Percentiles rank a stretch among this genome's conserved stretches.
phyloP scores from a whole-genome alignment of 2,797 vertebrate genomes.

The Chrosomus eos region DNA sequence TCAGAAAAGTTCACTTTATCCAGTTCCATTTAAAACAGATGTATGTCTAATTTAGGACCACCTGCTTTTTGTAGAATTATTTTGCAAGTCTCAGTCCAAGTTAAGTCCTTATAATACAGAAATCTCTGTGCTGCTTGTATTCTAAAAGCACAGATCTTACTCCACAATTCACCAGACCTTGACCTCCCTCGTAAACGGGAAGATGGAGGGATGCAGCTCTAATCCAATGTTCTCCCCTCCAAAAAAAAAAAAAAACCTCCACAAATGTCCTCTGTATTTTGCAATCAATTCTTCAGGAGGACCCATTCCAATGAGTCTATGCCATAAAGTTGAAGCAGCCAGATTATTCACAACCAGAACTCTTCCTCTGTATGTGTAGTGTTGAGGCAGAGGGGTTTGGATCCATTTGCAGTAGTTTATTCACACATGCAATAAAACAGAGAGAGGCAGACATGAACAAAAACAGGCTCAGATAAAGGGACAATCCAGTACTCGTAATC shows the following conservation, averaged over 20 bases:
- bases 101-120: not conserved
- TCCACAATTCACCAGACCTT: not conserved
- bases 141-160: not conserved
- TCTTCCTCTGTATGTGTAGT: conserved; percentile 6
- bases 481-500: too few relatives aligned
- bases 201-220: not conserved
- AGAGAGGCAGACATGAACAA: too few relatives aligned
- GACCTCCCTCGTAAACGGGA: not conserved
- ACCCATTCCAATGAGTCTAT: too few relatives aligned
- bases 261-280: too few relatives aligned
- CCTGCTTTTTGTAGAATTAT: not conserved
- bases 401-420: too few relatives aligned
- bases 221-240: too few relatives aligned
- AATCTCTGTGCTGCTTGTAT: not conserved
- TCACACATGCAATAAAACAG: too few relatives aligned
- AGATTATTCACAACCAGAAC: not conserved
- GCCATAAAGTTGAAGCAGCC: not conserved
- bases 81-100: not conserved
- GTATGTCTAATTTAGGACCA: not conserved
- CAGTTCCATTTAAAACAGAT: not conserved
- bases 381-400: too few relatives aligned
- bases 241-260: too few relatives aligned
- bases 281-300: too few relatives aligned
- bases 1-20: not conserved
- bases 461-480: too few relatives aligned